Conservation (phyloP, 2,888 invertebrate species). For the Boloria euphrosyne region DNA sequence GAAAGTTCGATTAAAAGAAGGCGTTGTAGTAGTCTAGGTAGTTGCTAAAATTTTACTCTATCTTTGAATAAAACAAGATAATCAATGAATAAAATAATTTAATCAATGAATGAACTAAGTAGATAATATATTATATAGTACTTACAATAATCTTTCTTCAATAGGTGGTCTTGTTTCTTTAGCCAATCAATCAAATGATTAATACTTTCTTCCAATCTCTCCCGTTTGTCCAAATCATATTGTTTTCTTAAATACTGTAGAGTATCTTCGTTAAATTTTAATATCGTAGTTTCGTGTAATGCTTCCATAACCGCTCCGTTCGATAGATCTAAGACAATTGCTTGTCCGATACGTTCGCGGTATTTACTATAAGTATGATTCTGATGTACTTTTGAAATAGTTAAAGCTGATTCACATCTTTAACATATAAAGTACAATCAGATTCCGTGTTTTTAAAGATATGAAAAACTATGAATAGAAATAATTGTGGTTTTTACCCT, state of each 20-base stretch:
- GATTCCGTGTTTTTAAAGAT: no score
- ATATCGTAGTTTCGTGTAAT: constrained; percentile 3
- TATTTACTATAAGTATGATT: background rate
- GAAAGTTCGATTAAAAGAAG: no score
- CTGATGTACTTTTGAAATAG: no score
- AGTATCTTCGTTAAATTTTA: constrained; percentile 44
- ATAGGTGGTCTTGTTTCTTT: constrained; percentile 54
- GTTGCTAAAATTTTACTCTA: no score
- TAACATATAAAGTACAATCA: no score
- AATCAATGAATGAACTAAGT: background rate
- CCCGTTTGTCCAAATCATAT: constrained; percentile 46
- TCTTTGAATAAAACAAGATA: background rate
- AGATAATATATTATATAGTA: constrained; percentile 20
- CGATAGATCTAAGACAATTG: background rate
- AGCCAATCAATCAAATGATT: constrained; percentile 53
- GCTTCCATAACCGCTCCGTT: constrained; percentile 14
- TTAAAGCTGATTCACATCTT: no score
- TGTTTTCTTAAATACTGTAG: constrained; percentile 46
- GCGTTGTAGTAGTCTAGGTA: no score
- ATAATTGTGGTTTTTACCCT: no score
- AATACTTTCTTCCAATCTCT: constrained; percentile 47
- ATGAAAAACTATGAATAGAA: no score
- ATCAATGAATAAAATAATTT: background rate
- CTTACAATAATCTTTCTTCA: constrained; percentile 53
- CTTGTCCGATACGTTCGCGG: background rate